A percentile compares a stretch with the other conserved stretches of the same genome.
These are phyloP conservation scores for Phyllopteryx taeniolatus DNA, from an alignment of 2,113 vertebrate genomes.

Conservation along the genomic window DNA sequence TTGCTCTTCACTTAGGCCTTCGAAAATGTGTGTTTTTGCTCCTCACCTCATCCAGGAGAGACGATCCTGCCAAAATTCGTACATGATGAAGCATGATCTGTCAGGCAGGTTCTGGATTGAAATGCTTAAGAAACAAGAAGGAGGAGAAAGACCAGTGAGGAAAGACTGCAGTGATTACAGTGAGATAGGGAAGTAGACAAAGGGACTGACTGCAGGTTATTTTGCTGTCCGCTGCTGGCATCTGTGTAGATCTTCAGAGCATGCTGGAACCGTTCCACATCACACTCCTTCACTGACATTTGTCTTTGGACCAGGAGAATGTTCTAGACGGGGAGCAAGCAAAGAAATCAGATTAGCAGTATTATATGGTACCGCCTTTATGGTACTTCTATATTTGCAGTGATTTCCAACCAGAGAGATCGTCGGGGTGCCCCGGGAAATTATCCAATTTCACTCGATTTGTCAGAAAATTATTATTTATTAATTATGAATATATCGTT, in stretches of 20 bases:
- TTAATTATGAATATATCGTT: too few species aligned
- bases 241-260: constrained; percentile 84
- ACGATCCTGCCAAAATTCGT: constrained; percentile 91
- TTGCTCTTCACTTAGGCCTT: neutral
- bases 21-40: constrained; percentile 3
- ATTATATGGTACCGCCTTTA: too few species aligned
- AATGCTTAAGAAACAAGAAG: constrained; percentile 62
- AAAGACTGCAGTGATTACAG: constrained; percentile 17
- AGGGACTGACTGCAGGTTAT: constrained; percentile 78
- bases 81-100: constrained; percentile 85
- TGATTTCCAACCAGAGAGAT: too few species aligned
- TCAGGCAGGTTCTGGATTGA: constrained; percentile 84
- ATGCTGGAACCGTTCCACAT: constrained; percentile 81
- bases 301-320: constrained; percentile 91
- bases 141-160: neutral
- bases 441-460: too few species aligned
- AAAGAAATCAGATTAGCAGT: constrained; percentile 1
- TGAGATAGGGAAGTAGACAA: constrained; percentile 8
- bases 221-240: constrained; percentile 78
- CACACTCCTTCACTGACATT: constrained; percentile 80
- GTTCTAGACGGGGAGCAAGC: constrained; percentile 67
- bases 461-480: too few species aligned
- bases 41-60: constrained; percentile 88
- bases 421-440: too few species aligned
- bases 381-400: too few species aligned